These are phyloP conservation scores for Conger conger DNA, from an alignment of 2,113 vertebrate genomes.

Conservation along the genomic window DNA sequence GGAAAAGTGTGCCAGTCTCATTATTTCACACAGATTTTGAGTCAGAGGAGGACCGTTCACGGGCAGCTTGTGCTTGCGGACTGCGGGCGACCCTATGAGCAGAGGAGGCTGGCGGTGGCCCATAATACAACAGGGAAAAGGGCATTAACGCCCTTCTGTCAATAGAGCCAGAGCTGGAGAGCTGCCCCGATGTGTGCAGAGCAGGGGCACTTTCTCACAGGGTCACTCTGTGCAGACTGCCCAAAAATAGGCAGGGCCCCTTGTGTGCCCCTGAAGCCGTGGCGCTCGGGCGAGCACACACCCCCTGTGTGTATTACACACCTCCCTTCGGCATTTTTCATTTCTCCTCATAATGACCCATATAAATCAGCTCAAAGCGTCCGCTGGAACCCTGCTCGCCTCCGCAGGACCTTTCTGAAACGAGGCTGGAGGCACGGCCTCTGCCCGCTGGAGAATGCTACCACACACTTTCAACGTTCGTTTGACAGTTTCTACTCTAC, in stretches of 20 bases:
- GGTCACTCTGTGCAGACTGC: neutral
- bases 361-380: slow-evolving; percentile 24
- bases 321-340: slow-evolving; percentile 21
- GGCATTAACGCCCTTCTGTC: too few relatives aligned
- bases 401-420: neutral
- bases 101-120: too few relatives aligned
- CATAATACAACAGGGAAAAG: too few relatives aligned
- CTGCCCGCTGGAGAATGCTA: too few relatives aligned
- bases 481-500: too few relatives aligned
- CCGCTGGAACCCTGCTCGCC: slow-evolving; percentile 1
- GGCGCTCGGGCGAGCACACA: neutral
- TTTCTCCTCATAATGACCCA: slow-evolving; percentile 17
- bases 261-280: neutral
- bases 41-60: too few relatives aligned
- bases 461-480: too few relatives aligned
- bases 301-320: neutral
- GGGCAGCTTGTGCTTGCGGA: too few relatives aligned
- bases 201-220: neutral
- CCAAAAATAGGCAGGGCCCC: neutral
- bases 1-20: too few relatives aligned
- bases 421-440: neutral
- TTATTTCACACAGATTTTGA: too few relatives aligned
- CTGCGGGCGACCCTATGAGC: too few relatives aligned
- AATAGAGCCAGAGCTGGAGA: too few relatives aligned
- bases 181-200: neutral